Evolutionary conservation across 37 sponge, comb jelly and placozoan species (phyloP), one percentile per base, ranked within the genome.

Genomic region (Spongilla lacustris): DNA sequence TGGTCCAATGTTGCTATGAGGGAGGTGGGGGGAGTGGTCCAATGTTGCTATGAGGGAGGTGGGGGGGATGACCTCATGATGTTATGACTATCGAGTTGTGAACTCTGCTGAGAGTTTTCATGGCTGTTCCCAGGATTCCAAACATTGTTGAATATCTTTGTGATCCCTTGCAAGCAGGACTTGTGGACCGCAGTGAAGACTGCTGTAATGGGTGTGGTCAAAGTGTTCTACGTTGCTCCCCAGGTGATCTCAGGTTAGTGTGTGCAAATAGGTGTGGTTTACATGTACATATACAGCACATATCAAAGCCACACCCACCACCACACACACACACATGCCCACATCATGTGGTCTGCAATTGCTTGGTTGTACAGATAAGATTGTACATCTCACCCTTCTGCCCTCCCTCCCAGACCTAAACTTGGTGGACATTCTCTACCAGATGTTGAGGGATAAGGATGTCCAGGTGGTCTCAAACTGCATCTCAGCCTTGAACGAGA

Each of bases 191-290:
- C 36, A 94, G 93, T 71, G 77, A 89, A 91, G 81, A 94, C 93
- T 34, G 96, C 98, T 23, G 91, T 99, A n/a, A 82, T 96, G 88
- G 98, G 99, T 21, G 88, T 92, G 73, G 89, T 96, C 66, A 99
- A 97, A 67, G 35, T 99, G 33, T 96, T 79, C 83, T 88, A 95
- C 31, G 30, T 92, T 21, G 85, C 92, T 31, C 98, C 96, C 22
- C 82, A 91, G 21, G 49, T 98, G 71, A 69, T 98, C 13, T 37
- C 75, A 79, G 90, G 97, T 96, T 24, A 66, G 71, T 84, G 50
- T 68, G 29, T 81, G 27, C n/a, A 17, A 13, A 6, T 17, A 14
- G 1, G 19, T 58, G 21, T 58, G 58, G 4, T 58, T 17, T 58
- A 1, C 19, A 46, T 8, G 8, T 46, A 46, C 46, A 46, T 46